Evolutionary conservation across 2,797 vertebrate genomes (phyloP), one percentile per base, ranked within the genome.

Genomic region (Scleropages formosus): DNA sequence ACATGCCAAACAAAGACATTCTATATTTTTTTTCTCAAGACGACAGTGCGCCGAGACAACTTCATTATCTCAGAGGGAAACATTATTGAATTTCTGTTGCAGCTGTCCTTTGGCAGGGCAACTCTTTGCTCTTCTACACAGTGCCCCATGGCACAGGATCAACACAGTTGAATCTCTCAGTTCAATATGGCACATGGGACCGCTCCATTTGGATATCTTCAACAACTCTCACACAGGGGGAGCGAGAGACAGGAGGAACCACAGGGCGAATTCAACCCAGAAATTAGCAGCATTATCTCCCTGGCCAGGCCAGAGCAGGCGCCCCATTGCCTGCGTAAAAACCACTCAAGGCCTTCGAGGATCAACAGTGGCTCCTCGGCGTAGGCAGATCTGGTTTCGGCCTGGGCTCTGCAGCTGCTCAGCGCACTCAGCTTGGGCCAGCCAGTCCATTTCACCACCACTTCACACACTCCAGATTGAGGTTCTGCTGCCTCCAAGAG

Each of bases 231-330:
- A 31, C 22, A n/a, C 9, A 46, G 18, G 39, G 60, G 60, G 59
- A 71, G 24, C 26, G 47, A 51, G 44, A 26, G 26, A 53, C 24
- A 4, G 65, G 53, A 75, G 24, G 56, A 75, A 68, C 59, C 44
- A 20, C 75, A 26, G n/a, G 56, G 16, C 49, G 67, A 70, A 60
- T 26, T 47, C 22, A 51, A 62, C 66, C 66, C 59, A 13, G 66
- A 70, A 76, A 70, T 76, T 76, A 76, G 71, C 75, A 39, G 20
- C 44, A 59, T 53, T 63, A 71, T 76, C 66, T 76, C 67, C 75
- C 46, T 11, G 75, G 67, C 67, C 59, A 63, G 75, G 60, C 67
- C 47, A 53, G 75, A 59, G 47, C 46, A 15, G 49, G n/a, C 13
- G 4, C 46, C 47, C 44, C 67, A 62, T 71, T 53, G 64, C 75